Evolutionary conservation across 1,140 invertebrate species (phyloP).

Genomic region (Listronotus bonariensis): DNA sequence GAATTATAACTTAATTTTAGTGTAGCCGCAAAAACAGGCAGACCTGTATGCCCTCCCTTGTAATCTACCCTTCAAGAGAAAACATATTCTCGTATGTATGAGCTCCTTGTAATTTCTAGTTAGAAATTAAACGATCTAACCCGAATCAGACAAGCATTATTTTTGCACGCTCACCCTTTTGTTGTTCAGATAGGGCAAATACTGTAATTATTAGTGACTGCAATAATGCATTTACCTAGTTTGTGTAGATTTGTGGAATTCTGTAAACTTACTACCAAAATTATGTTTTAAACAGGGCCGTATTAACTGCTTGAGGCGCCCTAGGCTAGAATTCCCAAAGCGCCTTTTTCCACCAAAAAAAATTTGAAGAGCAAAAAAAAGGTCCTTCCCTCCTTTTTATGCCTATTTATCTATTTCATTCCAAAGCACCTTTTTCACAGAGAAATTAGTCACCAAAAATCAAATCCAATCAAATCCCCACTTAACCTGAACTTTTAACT

Average conservation of each 20-base stretch:
- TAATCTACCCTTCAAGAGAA: slow-evolving; percentile 22
- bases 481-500: no score
- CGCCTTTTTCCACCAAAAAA: no score
- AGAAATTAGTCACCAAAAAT: no score
- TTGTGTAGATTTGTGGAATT: slow-evolving; percentile 1
- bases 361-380: no score
- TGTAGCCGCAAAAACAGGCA: slow-evolving; percentile 25
- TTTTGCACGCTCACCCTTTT: slow-evolving; percentile 34
- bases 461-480: no score
- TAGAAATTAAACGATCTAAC: slow-evolving; percentile 27
- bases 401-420: no score
- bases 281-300: no score
- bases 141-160: slow-evolving; percentile 33
- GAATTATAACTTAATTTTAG: slow-evolving; percentile 32
- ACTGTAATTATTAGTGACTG: slow-evolving; percentile 36
- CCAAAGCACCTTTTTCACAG: no score
- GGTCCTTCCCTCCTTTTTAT: no score
- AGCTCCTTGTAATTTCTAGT: slow-evolving; percentile 26
- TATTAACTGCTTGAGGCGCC: no score
- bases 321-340: no score
- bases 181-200: slow-evolving; percentile 35
- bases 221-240: slow-evolving; percentile 14
- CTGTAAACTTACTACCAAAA: slow-evolving; percentile 2
- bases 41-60: slow-evolving; percentile 24
- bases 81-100: slow-evolving; percentile 20